Evolutionary conservation across 1,140 invertebrate genomes (phyloP).

Genomic region (Papilio machaon): DNA sequence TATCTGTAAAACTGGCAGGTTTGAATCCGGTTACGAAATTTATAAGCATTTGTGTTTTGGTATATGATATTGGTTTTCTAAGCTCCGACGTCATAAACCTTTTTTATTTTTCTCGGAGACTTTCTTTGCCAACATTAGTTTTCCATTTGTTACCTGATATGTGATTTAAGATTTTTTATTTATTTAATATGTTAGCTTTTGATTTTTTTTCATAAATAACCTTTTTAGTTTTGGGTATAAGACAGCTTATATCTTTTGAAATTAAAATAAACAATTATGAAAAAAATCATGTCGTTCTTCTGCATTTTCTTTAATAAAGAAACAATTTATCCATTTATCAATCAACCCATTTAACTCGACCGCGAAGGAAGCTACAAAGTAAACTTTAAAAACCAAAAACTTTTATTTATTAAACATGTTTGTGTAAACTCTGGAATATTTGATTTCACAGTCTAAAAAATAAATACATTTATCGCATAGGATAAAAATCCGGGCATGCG

Average conservation of each 20-base stretch:
- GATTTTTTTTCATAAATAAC: too few species aligned
- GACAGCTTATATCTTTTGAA: too few species aligned
- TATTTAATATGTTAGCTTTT: background rate
- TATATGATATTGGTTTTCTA: constrained; percentile 53
- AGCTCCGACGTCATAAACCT: constrained; percentile 47
- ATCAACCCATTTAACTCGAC: background rate
- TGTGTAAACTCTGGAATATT: constrained; percentile 4
- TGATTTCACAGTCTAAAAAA: constrained; percentile 23
- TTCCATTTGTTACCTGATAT: background rate
- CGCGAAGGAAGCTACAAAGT: background rate
- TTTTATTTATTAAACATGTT: background rate
- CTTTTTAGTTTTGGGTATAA: too few species aligned
- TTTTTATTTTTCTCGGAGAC: constrained; percentile 23
- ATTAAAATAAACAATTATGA: too few species aligned
- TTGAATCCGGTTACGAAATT: constrained; percentile 65
- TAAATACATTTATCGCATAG: constrained; percentile 4
- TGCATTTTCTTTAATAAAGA: too few species aligned
- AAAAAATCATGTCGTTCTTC: too few species aligned
- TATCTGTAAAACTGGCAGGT: constrained; percentile 46
- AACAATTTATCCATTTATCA: too few species aligned
- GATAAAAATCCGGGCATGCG: constrained; percentile 28
- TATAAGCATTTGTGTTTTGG: constrained; percentile 67
- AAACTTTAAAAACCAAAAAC: background rate
- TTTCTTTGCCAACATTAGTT: background rate
- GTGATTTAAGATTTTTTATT: background rate